Conservation (phyloP, 2,888 invertebrate species). For the Heteromurus nitidus region DNA sequence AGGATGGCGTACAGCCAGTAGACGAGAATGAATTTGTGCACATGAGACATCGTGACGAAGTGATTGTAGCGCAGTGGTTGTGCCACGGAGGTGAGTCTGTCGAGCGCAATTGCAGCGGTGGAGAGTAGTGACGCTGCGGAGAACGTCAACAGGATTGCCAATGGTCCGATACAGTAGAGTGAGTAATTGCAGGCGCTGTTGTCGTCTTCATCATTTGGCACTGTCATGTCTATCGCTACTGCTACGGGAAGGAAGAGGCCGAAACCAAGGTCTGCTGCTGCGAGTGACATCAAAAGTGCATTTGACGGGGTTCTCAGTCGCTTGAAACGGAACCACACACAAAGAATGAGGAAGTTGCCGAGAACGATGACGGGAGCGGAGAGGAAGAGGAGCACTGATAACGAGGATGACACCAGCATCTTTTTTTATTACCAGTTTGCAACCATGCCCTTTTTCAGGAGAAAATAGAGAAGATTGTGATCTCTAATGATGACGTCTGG, state of each 20-base stretch:
- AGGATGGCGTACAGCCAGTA: constrained; percentile 80
- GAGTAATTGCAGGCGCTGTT: constrained; percentile 72
- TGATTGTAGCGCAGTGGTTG: constrained; percentile 81
- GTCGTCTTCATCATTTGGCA: constrained; percentile 48
- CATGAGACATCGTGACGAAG: constrained; percentile 80
- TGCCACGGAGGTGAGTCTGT: constrained; percentile 80
- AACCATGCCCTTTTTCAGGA: too few relatives aligned
- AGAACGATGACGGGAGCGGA: constrained; percentile 78
- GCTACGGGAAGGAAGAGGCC: constrained; percentile 80
- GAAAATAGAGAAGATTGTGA: too few relatives aligned
- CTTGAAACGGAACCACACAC: constrained; percentile 80
- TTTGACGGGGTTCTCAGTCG: constrained; percentile 81
- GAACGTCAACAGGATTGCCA: constrained; percentile 79
- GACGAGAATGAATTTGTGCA: constrained; percentile 79
- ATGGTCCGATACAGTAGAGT: constrained; percentile 78
- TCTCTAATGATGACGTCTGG: too few relatives aligned
- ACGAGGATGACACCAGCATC: constrained; percentile 65
- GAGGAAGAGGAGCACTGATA: constrained; percentile 69
- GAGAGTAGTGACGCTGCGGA: constrained; percentile 80
- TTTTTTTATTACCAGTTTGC: too few relatives aligned
- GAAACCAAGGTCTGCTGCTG: constrained; percentile 80
- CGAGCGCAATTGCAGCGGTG: constrained; percentile 81
- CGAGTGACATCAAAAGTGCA: constrained; percentile 80
- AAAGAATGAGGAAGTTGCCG: constrained; percentile 80
- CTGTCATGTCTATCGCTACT: constrained; percentile 79